Conservation (phyloP, 1,140 invertebrate genomes). For the Ectropis grisescens region DNA sequence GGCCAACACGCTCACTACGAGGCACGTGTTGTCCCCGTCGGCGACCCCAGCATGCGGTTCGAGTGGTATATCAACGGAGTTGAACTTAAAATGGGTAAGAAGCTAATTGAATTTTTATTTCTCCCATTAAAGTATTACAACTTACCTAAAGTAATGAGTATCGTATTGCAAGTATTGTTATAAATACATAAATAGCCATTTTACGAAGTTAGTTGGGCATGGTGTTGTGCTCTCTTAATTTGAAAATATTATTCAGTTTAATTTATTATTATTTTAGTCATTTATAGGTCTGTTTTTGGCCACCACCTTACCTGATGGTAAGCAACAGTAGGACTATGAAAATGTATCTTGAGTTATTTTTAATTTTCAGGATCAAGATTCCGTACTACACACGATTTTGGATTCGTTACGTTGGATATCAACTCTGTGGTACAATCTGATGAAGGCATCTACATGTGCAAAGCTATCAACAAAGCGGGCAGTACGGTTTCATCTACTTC, state of each 20-base stretch:
- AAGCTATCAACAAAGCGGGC: constrained; percentile 91
- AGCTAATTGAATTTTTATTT: too few relatives aligned
- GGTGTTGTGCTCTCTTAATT: too few relatives aligned
- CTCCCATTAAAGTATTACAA: too few relatives aligned
- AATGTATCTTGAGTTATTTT: not conserved
- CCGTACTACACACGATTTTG: constrained; percentile 92
- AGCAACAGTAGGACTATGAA: too few relatives aligned
- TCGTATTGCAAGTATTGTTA: too few relatives aligned
- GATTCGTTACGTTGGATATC: constrained; percentile 94
- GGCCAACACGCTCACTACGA: constrained; percentile 96
- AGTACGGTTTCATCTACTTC: constrained; percentile 92
- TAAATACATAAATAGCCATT: too few relatives aligned
- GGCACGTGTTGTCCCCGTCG: constrained; percentile 94
- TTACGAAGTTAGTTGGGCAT: too few relatives aligned
- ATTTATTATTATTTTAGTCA: too few relatives aligned
- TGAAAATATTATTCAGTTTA: too few relatives aligned
- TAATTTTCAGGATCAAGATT: constrained; percentile 80
- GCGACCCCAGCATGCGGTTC: constrained; percentile 89
- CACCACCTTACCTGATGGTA: too few relatives aligned
- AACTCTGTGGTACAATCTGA: constrained; percentile 90
- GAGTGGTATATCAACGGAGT: constrained; percentile 97
- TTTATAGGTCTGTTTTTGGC: too few relatives aligned
- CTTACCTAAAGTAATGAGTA: too few relatives aligned
- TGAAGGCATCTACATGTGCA: constrained; percentile 93
- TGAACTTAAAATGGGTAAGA: constrained; percentile 89